Conservation (phyloP, 2,888 invertebrate species). For the Aphidoletes aphidimyza region DNA sequence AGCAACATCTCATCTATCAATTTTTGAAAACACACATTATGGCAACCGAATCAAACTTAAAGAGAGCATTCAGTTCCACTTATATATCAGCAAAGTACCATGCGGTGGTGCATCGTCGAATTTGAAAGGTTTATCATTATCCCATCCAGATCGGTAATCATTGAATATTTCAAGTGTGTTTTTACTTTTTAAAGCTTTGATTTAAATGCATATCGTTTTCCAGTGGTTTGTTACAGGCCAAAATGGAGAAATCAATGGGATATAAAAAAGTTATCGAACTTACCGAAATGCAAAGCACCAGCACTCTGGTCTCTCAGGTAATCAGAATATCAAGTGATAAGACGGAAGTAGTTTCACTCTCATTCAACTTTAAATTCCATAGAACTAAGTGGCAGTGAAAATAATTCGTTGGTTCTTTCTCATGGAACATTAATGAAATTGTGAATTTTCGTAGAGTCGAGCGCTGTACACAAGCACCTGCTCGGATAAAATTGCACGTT, state of each 20-base stretch:
- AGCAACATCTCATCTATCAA: background rate
- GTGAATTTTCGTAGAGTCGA: background rate
- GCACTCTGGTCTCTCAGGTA: background rate
- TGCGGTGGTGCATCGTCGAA: background rate
- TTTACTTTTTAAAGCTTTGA: background rate
- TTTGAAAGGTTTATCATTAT: background rate
- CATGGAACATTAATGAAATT: background rate
- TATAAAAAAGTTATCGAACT: background rate
- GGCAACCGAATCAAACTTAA: background rate
- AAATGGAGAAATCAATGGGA: slow-evolving; percentile 3
- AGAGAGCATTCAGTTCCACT: background rate
- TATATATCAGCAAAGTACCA: slow-evolving; percentile 29
- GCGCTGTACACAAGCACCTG: background rate
- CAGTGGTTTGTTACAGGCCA: background rate
- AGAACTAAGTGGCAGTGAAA: background rate
- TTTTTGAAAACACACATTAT: background rate
- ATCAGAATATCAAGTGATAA: too few relatives aligned
- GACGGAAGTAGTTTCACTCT: background rate
- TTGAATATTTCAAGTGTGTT: background rate
- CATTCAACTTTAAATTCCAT: too few relatives aligned
- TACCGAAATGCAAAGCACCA: background rate
- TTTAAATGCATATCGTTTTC: background rate
- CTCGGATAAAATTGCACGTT: slow-evolving; percentile 47
- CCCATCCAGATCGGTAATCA: slow-evolving; percentile 2
- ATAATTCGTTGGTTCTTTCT: too few relatives aligned